Percentiles rank a stretch among this genome's conserved stretches.
These are phyloP conservation scores for Platycnemis pennipes DNA, from an alignment of 2,888 invertebrate species.

Conservation along the genomic window DNA sequence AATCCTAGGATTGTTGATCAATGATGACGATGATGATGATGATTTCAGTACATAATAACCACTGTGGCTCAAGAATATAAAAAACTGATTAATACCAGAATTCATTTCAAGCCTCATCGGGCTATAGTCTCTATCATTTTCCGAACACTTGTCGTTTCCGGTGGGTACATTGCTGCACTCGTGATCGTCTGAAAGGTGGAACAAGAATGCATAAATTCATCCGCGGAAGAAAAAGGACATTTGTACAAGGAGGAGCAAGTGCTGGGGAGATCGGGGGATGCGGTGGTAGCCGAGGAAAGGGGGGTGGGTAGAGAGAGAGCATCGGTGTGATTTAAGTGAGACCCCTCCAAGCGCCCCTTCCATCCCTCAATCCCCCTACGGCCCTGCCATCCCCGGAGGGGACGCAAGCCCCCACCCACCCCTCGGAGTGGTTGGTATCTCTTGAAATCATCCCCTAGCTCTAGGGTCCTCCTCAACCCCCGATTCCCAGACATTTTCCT, in stretches of 20 bases:
- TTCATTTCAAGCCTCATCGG: too few relatives aligned
- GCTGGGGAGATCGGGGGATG: background rate
- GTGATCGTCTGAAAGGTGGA: background rate
- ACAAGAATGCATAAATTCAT: background rate
- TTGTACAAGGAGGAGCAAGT: background rate
- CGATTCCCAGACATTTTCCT: background rate
- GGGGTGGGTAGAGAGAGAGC: background rate
- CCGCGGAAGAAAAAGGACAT: background rate
- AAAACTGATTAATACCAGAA: too few relatives aligned
- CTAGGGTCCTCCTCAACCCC: background rate
- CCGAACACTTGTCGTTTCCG: too few relatives aligned
- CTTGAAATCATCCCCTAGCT: background rate
- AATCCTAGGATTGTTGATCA: too few relatives aligned
- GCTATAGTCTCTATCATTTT: too few relatives aligned
- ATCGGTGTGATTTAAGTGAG: background rate
- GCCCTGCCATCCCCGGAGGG: background rate
- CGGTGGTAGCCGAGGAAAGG: background rate
- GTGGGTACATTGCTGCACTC: too few relatives aligned
- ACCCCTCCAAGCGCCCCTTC: background rate
- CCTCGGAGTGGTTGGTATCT: background rate
- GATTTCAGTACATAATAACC: too few relatives aligned
- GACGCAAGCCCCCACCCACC: background rate
- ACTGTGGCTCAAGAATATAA: too few relatives aligned
- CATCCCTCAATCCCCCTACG: background rate
- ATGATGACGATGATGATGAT: too few relatives aligned